A percentile compares a stretch with the other conserved stretches of the same genome.
Evolutionary conservation across 2,888 invertebrate genomes (phyloP).

Genomic region (Cantharis rufa): DNA sequence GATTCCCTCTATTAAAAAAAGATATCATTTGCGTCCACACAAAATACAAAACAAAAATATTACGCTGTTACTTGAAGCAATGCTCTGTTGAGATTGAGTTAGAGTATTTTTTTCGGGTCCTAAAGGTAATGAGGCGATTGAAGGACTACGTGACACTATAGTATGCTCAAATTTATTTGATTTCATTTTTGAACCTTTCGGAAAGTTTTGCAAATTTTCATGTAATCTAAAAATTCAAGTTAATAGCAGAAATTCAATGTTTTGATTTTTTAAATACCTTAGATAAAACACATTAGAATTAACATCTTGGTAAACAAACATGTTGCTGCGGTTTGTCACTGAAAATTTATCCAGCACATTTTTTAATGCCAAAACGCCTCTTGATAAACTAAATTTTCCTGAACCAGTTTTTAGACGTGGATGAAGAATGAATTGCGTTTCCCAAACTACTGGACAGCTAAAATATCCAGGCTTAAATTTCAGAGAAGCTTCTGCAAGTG

Average conservation of each 20-base stretch:
- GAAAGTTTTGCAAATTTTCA: constrained; percentile 51
- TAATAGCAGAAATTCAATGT: background rate
- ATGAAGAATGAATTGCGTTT: constrained; percentile 69
- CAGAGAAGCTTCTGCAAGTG: constrained; percentile 53
- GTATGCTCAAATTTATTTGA: constrained; percentile 50
- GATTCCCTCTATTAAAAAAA: constrained; percentile 36
- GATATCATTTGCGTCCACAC: background rate
- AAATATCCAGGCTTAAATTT: constrained; percentile 70
- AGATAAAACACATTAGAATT: constrained; percentile 66
- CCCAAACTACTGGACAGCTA: constrained; percentile 75
- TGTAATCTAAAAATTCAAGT: constrained; percentile 49
- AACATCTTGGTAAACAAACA: constrained; percentile 75
- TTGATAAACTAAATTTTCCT: constrained; percentile 63
- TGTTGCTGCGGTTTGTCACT: constrained; percentile 72
- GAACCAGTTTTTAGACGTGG: constrained; percentile 70
- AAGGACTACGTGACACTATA: constrained; percentile 59
- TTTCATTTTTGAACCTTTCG: constrained; percentile 40
- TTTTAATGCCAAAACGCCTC: constrained; percentile 67
- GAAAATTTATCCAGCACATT: constrained; percentile 70
- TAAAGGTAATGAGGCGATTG: constrained; percentile 57
- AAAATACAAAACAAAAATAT: constrained; percentile 15
- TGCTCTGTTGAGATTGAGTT: constrained; percentile 48
- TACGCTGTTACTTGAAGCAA: constrained; percentile 46
- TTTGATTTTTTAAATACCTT: constrained; percentile 41
- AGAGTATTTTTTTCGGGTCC: constrained; percentile 48